phyloP scores from a whole-genome alignment of 2,888 invertebrate genomes.

The Agrilus cyanescens region DNA sequence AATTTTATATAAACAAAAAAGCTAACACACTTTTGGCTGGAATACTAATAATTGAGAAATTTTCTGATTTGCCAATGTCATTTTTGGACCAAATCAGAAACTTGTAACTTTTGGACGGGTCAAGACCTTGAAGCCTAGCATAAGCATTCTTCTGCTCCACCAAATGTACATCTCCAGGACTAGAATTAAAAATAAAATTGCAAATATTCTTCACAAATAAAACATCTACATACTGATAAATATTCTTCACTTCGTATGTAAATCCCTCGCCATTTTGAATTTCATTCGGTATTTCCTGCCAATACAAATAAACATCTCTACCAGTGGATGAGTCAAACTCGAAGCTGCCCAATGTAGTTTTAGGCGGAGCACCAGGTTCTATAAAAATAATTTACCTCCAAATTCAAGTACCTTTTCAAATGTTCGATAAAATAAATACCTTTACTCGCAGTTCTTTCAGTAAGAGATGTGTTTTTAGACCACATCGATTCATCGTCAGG shows the following conservation, averaged over 20 bases:
- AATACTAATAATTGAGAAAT: constrained; percentile 47
- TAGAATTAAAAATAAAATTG: constrained; percentile 3
- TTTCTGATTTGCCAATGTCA: constrained; percentile 43
- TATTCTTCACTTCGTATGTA: constrained; percentile 40
- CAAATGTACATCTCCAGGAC: constrained; percentile 30
- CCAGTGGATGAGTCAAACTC: constrained; percentile 35
- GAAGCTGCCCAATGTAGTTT: constrained; percentile 62
- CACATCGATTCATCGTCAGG: constrained; percentile 47
- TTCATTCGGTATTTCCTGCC: constrained; percentile 59
- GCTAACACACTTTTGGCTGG: constrained; percentile 34
- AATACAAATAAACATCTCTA: constrained; percentile 60
- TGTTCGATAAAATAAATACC: constrained; percentile 14
- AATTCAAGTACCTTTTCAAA: background rate
- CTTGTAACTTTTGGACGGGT: constrained; percentile 31
- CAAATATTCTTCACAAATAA: background rate
- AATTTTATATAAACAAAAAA: constrained; percentile 6
- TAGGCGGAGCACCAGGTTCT: constrained; percentile 58
- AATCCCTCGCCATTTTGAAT: constrained; percentile 66
- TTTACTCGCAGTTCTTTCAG: constrained; percentile 47
- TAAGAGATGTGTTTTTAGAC: constrained; percentile 52
- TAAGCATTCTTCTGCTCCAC: constrained; percentile 47
- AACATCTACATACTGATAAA: constrained; percentile 9
- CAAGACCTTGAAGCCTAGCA: constrained; percentile 44
- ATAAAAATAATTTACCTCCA: constrained; percentile 11
- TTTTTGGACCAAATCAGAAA: constrained; percentile 53